Conservation (phyloP, 1,140 invertebrate species). For the Reticulitermes speratus region DNA sequence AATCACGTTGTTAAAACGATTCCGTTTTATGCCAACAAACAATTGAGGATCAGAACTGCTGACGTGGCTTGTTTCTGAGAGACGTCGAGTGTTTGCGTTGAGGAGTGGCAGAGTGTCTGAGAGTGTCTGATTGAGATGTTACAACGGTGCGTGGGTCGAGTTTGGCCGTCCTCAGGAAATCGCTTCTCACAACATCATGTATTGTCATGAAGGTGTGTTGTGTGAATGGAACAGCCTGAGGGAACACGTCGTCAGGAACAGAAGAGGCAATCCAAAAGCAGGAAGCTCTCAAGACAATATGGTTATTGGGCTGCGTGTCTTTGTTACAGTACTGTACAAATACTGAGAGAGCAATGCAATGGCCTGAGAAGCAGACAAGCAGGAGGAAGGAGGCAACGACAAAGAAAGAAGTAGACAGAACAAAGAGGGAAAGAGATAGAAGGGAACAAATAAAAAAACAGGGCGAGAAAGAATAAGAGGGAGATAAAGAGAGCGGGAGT, state of each 20-base stretch:
- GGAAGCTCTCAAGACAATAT: too few relatives aligned
- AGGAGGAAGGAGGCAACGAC: too few relatives aligned
- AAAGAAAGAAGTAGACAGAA: too few relatives aligned
- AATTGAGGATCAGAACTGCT: background rate
- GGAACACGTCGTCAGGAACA: background rate
- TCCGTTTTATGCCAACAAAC: constrained; percentile 12
- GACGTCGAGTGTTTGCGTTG: background rate
- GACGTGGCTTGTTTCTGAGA: background rate
- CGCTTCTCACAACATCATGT: background rate
- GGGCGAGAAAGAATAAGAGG: too few relatives aligned
- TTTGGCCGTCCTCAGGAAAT: background rate
- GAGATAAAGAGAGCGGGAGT: too few relatives aligned
- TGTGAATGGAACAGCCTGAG: background rate
- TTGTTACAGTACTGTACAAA: too few relatives aligned
- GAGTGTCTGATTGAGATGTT: background rate
- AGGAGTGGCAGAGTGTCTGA: background rate
- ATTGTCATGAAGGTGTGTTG: background rate
- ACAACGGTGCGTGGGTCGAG: background rate
- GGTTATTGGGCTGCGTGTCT: too few relatives aligned
- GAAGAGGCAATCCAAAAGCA: background rate
- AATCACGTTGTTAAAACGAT: background rate
- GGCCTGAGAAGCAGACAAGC: too few relatives aligned
- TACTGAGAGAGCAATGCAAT: too few relatives aligned
- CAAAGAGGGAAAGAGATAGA: too few relatives aligned
- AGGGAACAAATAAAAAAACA: too few relatives aligned